phyloP scores from a whole-genome alignment of 1,140 invertebrate species.

The Mycetomoellerius zeteki region DNA sequence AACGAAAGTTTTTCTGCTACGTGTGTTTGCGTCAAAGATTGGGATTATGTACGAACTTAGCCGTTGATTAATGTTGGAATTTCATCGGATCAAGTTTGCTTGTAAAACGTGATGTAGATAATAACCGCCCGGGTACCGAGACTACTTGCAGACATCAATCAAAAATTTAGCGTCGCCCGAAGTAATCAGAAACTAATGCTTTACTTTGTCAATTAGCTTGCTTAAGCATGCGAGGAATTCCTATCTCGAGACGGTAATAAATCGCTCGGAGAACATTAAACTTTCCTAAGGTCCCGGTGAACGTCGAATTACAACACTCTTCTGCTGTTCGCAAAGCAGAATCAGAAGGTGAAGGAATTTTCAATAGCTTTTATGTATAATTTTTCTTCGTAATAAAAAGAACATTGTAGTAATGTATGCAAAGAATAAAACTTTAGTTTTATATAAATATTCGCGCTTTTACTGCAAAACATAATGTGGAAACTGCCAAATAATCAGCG shows the following conservation, averaged over 20 bases:
- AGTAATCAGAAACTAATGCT: constrained; percentile 54
- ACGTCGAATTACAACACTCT: constrained; percentile 43
- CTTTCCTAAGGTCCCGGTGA: neutral
- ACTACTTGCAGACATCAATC: constrained; percentile 40
- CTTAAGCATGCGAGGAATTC: constrained; percentile 50
- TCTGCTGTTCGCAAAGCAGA: constrained; percentile 2
- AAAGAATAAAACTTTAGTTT: constrained; percentile 8
- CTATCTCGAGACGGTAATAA: constrained; percentile 43
- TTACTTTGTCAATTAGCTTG: constrained; percentile 57
- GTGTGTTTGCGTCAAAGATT: constrained; percentile 22
- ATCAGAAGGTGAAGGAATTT: constrained; percentile 8
- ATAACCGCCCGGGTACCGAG: neutral
- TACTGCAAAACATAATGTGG: too few relatives aligned
- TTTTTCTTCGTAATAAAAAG: constrained; percentile 24
- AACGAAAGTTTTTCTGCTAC: neutral
- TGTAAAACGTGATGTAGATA: constrained; percentile 43
- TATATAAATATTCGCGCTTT: too few relatives aligned
- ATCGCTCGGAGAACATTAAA: constrained; percentile 41
- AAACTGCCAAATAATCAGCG: neutral
- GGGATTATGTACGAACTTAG: neutral
- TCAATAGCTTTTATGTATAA: constrained; percentile 14
- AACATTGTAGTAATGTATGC: neutral
- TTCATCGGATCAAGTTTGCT: constrained; percentile 29
- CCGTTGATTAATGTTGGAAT: constrained; percentile 19
- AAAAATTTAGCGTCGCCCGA: constrained; percentile 40